A percentile compares a stretch with the other conserved stretches of the same genome.
Conservation (phyloP, 2,113 vertebrate species). For the Chiloscyllium plagiosum region DNA sequence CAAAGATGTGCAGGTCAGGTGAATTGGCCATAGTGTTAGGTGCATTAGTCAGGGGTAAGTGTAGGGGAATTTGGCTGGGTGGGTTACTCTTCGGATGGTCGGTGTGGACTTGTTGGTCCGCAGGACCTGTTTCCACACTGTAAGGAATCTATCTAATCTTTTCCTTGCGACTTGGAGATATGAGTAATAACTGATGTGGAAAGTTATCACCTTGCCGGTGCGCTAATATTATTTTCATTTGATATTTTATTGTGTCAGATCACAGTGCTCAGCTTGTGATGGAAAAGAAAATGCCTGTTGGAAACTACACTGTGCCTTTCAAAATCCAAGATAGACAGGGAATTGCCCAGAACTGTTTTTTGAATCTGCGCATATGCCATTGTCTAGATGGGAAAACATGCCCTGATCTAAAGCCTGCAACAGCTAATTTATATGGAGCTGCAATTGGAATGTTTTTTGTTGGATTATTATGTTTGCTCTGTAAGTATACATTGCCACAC, state of each 20-base stretch:
- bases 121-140: too few species aligned
- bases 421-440: slow-evolving; percentile 42
- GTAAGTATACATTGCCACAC: slow-evolving; percentile 52
- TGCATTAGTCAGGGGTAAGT: too few species aligned
- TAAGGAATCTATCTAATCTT: too few species aligned
- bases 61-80: too few species aligned
- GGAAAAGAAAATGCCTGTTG: slow-evolving; percentile 49
- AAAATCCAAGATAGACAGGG: slow-evolving; percentile 63
- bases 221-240: background rate
- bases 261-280: slow-evolving; percentile 52
- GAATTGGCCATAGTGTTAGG: too few species aligned
- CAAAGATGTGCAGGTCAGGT: too few species aligned
- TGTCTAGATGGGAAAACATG: slow-evolving; percentile 49
- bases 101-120: too few species aligned
- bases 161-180: too few species aligned
- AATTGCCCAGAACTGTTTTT: slow-evolving; percentile 34
- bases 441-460: slow-evolving; percentile 49
- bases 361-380: slow-evolving; percentile 55
- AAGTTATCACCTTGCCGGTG: background rate
- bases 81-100: too few species aligned
- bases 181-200: slow-evolving; percentile 35
- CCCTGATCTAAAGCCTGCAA: rapidly evolving
- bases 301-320: slow-evolving; percentile 58
- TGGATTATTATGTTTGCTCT: slow-evolving; percentile 54
- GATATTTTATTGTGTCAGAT: slow-evolving; percentile 41